Conservation (phyloP, 2,888 invertebrate genomes). For the Imbricaverruca yamaguchii region DNA sequence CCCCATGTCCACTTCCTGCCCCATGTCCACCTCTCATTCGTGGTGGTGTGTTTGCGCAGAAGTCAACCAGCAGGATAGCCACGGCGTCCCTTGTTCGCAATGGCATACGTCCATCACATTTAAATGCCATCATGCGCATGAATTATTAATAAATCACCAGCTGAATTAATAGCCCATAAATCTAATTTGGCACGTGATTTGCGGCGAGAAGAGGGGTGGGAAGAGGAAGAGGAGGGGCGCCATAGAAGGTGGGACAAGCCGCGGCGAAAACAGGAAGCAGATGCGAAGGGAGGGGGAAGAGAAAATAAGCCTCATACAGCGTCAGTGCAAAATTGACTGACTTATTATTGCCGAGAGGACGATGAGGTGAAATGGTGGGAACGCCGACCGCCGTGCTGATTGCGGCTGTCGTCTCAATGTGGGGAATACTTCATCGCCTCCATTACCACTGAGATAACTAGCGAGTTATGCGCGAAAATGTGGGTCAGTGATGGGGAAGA, state of each 20-base stretch:
- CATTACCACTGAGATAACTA: no score
- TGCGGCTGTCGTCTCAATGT: no score
- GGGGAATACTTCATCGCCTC: no score
- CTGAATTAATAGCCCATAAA: not conserved
- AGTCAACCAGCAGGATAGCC: no score
- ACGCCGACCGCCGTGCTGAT: no score
- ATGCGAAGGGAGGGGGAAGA: not conserved
- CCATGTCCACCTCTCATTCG: no score
- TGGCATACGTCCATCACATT: not conserved
- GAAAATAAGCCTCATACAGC: not conserved
- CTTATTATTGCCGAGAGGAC: not conserved
- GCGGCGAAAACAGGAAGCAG: conserved; percentile 6
- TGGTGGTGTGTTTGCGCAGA: no score
- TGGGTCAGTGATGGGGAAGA: no score
- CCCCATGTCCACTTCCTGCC: no score
- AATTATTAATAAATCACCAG: not conserved
- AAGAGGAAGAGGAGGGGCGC: not conserved
- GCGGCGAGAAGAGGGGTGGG: not conserved
- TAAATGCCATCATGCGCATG: not conserved
- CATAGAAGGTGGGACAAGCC: not conserved
- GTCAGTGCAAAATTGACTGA: not conserved
- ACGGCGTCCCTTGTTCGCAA: not conserved
- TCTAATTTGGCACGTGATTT: not conserved
- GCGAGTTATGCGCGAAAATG: no score
- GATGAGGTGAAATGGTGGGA: not conserved